Base-by-base conservation (phyloP, 2,888 invertebrate genomes). In the Neria commutata region DNA sequence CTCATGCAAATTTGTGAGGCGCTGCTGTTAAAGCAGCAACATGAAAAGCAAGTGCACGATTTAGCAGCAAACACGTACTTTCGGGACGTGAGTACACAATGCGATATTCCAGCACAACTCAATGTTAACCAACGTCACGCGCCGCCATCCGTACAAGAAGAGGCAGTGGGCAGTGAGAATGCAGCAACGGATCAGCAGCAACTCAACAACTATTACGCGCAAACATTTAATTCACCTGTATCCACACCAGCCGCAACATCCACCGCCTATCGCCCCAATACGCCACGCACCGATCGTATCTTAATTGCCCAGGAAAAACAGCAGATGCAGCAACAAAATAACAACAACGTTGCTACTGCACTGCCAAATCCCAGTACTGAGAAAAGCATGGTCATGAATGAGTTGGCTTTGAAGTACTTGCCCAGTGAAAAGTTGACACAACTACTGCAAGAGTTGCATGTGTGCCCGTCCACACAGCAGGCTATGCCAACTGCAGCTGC, bases 321-420 rank as follows among this genome's bases (percentile, higher is more conserved):
- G 11, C 37, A 11, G 16, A n/a, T 10, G 42, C 33, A 26, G 19
- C 37, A 54, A 25, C 50, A 21, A 4, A 17, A 2, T 11, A 50
- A 16, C 52, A 50, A 46, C 51, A 51, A 26, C 11, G 33, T 60
- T 6, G 55, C 54, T 0, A 42, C 23, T 17, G 40, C 50, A 1
- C 42, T 68, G 3, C 37, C 67, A 8, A 78, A 75, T 19, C 65
- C 75, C 0, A 65, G 65, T 26, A 76, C 78, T 0, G 79, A 79
- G n/a, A 73, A 77, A 50, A 81, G 76, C 48, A 53, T 79, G 61
- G 77, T 74, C 2, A 79, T 79, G 79, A 81, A 77, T 63, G 77
- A 81, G 56, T 61, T 79, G 48, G 79, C 81, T 1, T 59, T 76
- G 0, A 79, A 81, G 49, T 79, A 79, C 62, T 60, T 79, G 40